phyloP scores from a whole-genome alignment of 1,140 invertebrate genomes.

The Drosophila baimaii region DNA sequence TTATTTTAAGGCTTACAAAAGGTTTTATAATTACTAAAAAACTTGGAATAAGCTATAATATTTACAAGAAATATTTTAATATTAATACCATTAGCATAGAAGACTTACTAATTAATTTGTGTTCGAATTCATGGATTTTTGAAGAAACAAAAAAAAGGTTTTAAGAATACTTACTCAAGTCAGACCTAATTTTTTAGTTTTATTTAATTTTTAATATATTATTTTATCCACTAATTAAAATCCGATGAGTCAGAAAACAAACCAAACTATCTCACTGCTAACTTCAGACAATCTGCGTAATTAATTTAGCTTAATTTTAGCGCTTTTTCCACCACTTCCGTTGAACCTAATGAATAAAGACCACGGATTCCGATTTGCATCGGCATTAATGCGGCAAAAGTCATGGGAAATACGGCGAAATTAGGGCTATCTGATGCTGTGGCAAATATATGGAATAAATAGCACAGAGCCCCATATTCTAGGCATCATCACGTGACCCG shows the following conservation, averaged over 20 bases:
- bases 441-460: background rate
- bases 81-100: too few relatives aligned
- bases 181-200: background rate
- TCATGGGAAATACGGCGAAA: constrained; percentile 12
- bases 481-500: background rate
- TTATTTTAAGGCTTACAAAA: too few relatives aligned
- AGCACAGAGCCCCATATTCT: too few relatives aligned
- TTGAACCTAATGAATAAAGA: background rate
- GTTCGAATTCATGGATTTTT: background rate
- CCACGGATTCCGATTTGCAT: background rate
- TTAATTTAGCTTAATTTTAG: background rate
- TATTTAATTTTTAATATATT: background rate
- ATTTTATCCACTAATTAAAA: too few relatives aligned
- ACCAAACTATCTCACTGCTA: too few relatives aligned
- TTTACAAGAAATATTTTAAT: too few relatives aligned
- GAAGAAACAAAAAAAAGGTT: too few relatives aligned
- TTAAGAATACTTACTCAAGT: background rate
- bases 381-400: constrained; percentile 14
- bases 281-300: background rate
- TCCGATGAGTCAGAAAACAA: too few relatives aligned
- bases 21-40: too few relatives aligned
- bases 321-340: background rate
- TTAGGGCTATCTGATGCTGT: constrained; percentile 26
- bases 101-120: background rate
- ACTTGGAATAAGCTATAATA: too few relatives aligned